A percentile compares a stretch with the other conserved stretches of the same genome.
Evolutionary conservation across 2,797 vertebrate species (phyloP).

Genomic region (Alcedo atthis): DNA sequence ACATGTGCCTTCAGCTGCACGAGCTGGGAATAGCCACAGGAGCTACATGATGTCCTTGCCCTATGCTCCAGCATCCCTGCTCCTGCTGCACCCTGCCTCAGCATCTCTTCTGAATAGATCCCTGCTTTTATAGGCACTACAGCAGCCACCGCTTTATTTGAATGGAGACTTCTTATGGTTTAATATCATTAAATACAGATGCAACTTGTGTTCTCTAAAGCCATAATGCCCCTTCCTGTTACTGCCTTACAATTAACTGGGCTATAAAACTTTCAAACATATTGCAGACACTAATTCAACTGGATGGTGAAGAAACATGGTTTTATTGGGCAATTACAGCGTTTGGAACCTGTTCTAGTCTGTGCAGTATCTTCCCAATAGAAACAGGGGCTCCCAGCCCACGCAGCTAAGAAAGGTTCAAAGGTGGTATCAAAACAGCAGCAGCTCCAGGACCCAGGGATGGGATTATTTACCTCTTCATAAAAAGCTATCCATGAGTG

Average conservation of each 20-base stretch:
- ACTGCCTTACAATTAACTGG: constrained; percentile 65
- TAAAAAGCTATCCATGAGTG: background rate
- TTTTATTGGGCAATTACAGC: constrained; percentile 65
- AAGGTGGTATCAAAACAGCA: background rate
- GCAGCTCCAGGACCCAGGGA: rapidly evolving
- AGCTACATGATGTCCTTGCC: background rate
- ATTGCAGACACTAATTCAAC: constrained; percentile 69
- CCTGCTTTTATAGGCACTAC: background rate
- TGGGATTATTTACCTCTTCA: constrained; percentile 14
- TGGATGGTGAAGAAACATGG: constrained; percentile 37
- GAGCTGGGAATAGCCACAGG: rapidly evolving
- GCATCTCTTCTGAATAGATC: background rate
- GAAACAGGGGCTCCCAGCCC: background rate
- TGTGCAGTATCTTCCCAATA: background rate
- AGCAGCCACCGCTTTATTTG: background rate
- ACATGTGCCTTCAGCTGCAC: rapidly evolving
- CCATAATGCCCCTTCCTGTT: constrained; percentile 57
- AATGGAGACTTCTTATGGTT: constrained; percentile 32
- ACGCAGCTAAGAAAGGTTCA: background rate
- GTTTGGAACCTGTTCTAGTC: constrained; percentile 2
- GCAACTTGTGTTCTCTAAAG: constrained; percentile 54
- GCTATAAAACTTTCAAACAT: constrained; percentile 67
- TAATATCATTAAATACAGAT: constrained; percentile 67
- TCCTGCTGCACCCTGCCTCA: background rate
- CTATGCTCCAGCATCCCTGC: background rate